Evolutionary conservation across 2,797 vertebrate species (phyloP), one percentile per base, ranked within the genome.

Genomic region (Danio aesculapii): DNA sequence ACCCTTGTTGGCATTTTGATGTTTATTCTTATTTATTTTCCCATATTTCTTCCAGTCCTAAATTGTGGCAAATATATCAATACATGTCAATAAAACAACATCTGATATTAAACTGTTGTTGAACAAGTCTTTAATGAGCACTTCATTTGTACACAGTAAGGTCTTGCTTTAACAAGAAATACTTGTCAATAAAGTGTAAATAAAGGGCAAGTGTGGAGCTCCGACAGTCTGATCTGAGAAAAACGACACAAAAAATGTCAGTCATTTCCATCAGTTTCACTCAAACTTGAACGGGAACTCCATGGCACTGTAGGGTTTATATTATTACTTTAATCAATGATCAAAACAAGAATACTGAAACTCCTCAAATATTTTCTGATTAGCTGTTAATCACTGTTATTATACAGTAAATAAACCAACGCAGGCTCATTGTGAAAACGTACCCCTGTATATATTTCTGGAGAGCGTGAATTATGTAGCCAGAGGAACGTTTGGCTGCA

Each of bases 61-160:
- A n/a, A n/a, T n/a, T n/a, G n/a, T n/a, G n/a, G n/a, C n/a, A n/a
- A n/a, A n/a, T n/a, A n/a, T n/a, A n/a, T n/a, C n/a, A n/a, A 30
- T 41, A 14, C 10, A 10, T 12, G 19, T 66, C 6, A 17, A 70
- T 71, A 12, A 71, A 71, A 17, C 6, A 39, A 70, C 14, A 30
- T 30, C 30, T 17, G 49, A 70, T n/a, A 30, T 53, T 50, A 21
- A 70, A 52, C 21, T 5, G 3, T 70, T 70, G 50, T 7, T 71
- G 50, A 43, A 55, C 30, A 71, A 55, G 68, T 6, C 9, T 71
- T 71, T 30, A 71, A 71, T 71, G 50, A 71, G 50, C 30, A n/a
- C n/a, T n/a, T n/a, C n/a, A n/a, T n/a, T n/a, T n/a, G n/a, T n/a
- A n/a, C n/a, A 17, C 4, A 49, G 21, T 2, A 52, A 52, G 47